Evolutionary conservation across 2,888 invertebrate genomes (phyloP).

Genomic region (Eutolmus rufibarbis): DNA sequence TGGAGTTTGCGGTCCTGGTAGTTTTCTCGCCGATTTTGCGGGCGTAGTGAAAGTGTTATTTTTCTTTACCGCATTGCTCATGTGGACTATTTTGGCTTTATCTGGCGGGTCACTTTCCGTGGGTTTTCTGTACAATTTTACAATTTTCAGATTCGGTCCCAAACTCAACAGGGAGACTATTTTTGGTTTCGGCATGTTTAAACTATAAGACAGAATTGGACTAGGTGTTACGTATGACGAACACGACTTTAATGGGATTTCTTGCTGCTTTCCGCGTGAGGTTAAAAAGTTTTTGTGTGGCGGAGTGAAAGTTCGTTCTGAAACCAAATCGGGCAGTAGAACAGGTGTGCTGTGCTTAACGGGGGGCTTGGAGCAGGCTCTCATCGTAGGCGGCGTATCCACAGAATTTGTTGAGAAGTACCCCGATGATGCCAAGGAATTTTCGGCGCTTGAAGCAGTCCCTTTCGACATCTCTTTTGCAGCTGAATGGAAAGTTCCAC

Average conservation of each 20-base stretch:
- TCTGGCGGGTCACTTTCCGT: neutral
- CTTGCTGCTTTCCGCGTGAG: neutral
- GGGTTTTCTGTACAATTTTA: slow-evolving; percentile 24
- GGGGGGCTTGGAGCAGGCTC: neutral
- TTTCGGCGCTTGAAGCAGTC: neutral
- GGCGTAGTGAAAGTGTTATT: neutral
- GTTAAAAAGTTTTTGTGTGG: neutral
- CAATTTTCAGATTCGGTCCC: slow-evolving; percentile 14
- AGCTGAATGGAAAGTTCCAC: neutral
- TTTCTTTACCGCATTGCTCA: neutral
- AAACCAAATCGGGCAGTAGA: neutral
- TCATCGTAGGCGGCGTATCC: neutral
- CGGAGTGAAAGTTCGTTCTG: neutral
- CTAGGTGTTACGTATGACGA: neutral
- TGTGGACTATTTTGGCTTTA: neutral
- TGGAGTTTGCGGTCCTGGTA: neutral
- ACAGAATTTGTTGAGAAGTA: neutral
- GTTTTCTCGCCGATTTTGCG: neutral
- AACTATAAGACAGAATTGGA: neutral
- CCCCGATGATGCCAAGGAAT: neutral
- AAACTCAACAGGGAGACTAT: neutral
- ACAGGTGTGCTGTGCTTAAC: neutral
- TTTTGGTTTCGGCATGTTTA: neutral
- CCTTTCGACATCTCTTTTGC: neutral
- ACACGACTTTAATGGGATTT: neutral